Evolutionary conservation across 2,888 invertebrate genomes (phyloP), one percentile per base, ranked within the genome.

Genomic region (Scotopteryx bipunctaria): DNA sequence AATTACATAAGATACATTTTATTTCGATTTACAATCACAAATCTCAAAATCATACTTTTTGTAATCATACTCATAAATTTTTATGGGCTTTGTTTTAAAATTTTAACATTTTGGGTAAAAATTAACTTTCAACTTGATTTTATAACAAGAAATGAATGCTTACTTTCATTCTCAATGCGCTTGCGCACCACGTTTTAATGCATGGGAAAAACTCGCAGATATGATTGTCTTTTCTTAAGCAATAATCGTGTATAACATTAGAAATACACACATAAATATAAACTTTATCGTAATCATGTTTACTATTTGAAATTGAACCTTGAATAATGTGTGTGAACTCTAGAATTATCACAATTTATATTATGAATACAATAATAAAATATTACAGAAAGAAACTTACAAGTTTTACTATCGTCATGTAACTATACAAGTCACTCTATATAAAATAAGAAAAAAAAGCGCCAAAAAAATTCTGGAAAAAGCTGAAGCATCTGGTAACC

Each of bases 101-200:
- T 16, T 21, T 15, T 9, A n/a, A 31, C 5, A 9, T 11, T 43
- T 38, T 15, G 38, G n/a, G 33, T 31, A 38, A 23, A 46, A 46
- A 42, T 31, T 21, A 45, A 50, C 50, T 46, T 50, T 42, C 49
- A 43, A 46, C n/a, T 15, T 0, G 27, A 41, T 45, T 56, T 43
- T 43, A 54, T 49, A 42, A 29, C 55, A 52, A 45, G 61, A 55
- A 55, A 44, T 42, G 37, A 44, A 55, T 19, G 49, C 56, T 66
- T 66, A 77, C 83, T 80, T 81, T 81, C 81, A 57, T 75, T 79
- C 69, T 76, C 68, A 54, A 61, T 55, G 64, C 61, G 59, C 54
- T 51, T 37, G 46, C 32, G 36, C 41, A 23, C 38, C 9, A 48
- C 15, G 44, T 57, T 57, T 63, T 60, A 63, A 64, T 62, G 66